A percentile compares a stretch with the other conserved stretches of the same genome.
Evolutionary conservation across 2,888 invertebrate genomes (phyloP).

Genomic region (Tryphoninae sp.): DNA sequence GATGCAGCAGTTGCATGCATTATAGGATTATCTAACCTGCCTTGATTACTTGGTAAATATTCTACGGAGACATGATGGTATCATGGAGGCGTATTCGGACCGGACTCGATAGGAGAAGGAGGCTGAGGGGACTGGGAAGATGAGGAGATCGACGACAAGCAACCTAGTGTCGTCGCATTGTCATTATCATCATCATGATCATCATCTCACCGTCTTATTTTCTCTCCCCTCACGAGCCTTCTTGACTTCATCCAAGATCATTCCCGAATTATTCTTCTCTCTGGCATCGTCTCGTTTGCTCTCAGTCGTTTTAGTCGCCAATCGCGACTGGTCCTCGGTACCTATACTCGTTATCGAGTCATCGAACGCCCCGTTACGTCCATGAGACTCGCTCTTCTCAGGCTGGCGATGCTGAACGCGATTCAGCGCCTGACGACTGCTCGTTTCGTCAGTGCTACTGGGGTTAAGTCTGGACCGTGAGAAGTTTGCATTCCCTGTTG

Average conservation of each 20-base stretch:
- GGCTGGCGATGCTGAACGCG: not conserved
- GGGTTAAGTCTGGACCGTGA: constrained; percentile 17
- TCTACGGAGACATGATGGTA: no score
- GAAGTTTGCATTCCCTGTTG: constrained; percentile 37
- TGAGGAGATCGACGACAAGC: not conserved
- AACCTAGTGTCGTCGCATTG: not conserved
- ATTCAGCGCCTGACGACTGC: not conserved
- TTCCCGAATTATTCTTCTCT: constrained; percentile 31
- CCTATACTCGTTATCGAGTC: not conserved
- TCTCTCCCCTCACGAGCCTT: not conserved
- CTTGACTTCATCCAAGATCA: not conserved
- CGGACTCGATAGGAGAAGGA: no score
- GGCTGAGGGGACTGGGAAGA: no score
- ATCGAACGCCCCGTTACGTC: constrained; percentile 2
- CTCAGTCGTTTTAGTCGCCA: not conserved
- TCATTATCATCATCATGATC: not conserved
- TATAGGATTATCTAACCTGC: no score
- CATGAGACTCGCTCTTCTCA: constrained; percentile 48
- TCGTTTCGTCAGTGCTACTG: constrained; percentile 38
- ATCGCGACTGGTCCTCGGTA: not conserved
- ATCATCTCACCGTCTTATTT: constrained; percentile 50
- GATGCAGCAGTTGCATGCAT: no score
- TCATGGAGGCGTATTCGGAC: no score
- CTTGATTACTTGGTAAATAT: no score
- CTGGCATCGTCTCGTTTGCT: not conserved